A percentile compares a stretch with the other conserved stretches of the same genome.
Evolutionary conservation across 2,888 invertebrate genomes (phyloP).

Genomic region (Drepana falcataria): DNA sequence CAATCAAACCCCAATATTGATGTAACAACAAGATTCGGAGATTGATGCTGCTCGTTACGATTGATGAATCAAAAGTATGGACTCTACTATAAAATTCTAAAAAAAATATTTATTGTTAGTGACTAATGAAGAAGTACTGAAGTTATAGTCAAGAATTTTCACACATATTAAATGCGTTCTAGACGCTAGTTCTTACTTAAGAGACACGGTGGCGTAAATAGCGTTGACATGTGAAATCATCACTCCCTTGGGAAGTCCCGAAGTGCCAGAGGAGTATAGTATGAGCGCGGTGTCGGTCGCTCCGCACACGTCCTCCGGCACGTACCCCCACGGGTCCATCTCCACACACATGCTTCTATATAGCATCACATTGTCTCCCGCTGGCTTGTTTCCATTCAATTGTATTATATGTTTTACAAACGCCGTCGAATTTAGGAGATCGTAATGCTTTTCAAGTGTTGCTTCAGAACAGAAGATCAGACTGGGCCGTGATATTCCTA

Average conservation of each 20-base stretch:
- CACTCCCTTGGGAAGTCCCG: conserved; percentile 87
- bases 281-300: conserved; percentile 37
- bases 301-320: conserved; percentile 18
- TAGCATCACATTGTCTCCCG: conserved; percentile 10
- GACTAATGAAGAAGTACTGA: too few relatives aligned
- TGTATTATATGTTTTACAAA: conserved; percentile 68
- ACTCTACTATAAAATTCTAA: too few relatives aligned
- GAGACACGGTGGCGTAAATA: conserved; percentile 33
- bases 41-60: too few relatives aligned
- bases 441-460: conserved; percentile 19
- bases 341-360: conserved; percentile 12
- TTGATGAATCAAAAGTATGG: too few relatives aligned
- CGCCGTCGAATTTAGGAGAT: conserved; percentile 19
- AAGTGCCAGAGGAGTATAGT: conserved; percentile 82
- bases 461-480: conserved; percentile 77
- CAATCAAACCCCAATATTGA: too few relatives aligned
- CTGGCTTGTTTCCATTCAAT: conserved; percentile 16
- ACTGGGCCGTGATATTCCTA: conserved; percentile 81
- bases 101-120: too few relatives aligned
- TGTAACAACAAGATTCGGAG: too few relatives aligned
- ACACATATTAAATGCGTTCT: too few relatives aligned
- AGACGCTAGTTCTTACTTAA: too few relatives aligned
- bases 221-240: conserved; percentile 78
- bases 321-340: conserved; percentile 15
- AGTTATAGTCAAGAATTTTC: too few relatives aligned